Evolutionary conservation across 1,140 invertebrate genomes (phyloP).

Genomic region (Polyergus mexicanus): DNA sequence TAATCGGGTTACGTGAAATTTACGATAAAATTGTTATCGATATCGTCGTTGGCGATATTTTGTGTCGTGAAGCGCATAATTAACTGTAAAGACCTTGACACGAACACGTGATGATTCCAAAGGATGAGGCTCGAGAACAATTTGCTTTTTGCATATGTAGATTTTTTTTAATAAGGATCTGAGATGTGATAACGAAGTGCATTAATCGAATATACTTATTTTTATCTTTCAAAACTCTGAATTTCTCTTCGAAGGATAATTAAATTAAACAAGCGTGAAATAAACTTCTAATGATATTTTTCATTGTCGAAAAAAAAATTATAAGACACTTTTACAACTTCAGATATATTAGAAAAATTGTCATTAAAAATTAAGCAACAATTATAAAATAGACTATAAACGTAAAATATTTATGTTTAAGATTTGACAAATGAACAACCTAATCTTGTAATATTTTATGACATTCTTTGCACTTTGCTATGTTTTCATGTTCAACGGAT

Average conservation of each 20-base stretch:
- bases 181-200: background rate
- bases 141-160: background rate
- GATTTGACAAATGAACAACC: background rate
- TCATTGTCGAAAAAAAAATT: background rate
- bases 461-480: background rate
- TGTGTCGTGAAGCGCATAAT: background rate
- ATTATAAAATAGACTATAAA: background rate
- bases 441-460: background rate
- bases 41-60: slow-evolving; percentile 7
- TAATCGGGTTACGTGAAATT: slow-evolving; percentile 56
- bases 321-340: background rate
- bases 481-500: background rate
- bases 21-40: slow-evolving; percentile 41
- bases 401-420: too few relatives aligned
- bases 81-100: slow-evolving; percentile 4
- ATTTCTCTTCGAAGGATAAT: background rate
- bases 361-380: background rate
- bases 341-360: background rate
- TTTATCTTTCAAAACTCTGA: background rate
- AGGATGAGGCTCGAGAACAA: background rate
- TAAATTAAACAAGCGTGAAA: slow-evolving; percentile 31
- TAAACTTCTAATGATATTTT: slow-evolving; percentile 19
- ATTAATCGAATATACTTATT: slow-evolving; percentile 25
- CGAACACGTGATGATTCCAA: background rate
- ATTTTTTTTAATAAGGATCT: background rate